Conservation (phyloP, 2,113 vertebrate genomes). For the Lycocorax pyrrhopterus region DNA sequence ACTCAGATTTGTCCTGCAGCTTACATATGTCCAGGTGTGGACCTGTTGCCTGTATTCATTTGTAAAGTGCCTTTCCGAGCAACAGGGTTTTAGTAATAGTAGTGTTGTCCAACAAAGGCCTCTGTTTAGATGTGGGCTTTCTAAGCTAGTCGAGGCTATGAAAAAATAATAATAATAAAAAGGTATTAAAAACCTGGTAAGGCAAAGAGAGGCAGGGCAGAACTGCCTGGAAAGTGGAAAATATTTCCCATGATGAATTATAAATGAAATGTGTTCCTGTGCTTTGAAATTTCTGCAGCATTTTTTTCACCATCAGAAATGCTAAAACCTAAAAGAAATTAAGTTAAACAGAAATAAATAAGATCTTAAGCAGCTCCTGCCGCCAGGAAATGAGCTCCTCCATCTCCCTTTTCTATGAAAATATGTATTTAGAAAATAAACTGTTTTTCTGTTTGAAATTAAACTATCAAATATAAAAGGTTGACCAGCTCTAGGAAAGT, state of each 20-base stretch:
- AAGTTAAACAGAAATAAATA: conserved; percentile 51
- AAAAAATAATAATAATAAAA: neutral
- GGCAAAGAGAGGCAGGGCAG: neutral
- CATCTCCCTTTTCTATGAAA: conserved; percentile 55
- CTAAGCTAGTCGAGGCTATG: neutral
- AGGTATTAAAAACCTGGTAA: conserved; percentile 7
- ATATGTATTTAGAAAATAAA: conserved; percentile 57
- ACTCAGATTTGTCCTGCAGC: neutral
- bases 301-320: conserved; percentile 10
- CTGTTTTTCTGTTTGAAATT: conserved; percentile 53
- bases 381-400: conserved; percentile 50
- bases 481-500: conserved; percentile 30
- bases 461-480: conserved; percentile 54
- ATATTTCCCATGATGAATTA: conserved; percentile 44
- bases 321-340: conserved; percentile 25
- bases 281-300: conserved; percentile 44
- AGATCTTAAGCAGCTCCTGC: conserved; percentile 48
- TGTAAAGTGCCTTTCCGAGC: neutral
- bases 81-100: neutral
- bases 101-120: neutral
- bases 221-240: neutral
- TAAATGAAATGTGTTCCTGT: conserved; percentile 25
- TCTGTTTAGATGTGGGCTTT: neutral
- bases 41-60: neutral
- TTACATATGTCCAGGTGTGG: neutral